Base-by-base conservation (phyloP, 2,797 vertebrate species). In the Tenualosa ilisha region DNA sequence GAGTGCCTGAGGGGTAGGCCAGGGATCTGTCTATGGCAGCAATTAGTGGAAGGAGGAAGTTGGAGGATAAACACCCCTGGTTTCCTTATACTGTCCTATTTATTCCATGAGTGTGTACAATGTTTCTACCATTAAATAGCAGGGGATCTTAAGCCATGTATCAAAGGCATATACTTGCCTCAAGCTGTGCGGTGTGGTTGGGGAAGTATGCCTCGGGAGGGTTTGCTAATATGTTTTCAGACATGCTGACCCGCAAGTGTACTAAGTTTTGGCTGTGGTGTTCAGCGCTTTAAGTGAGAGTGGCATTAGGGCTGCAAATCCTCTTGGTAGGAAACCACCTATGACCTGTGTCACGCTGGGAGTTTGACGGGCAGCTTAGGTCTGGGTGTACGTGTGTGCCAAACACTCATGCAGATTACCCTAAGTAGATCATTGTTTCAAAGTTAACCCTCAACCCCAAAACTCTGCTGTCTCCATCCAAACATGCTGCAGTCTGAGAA, bases 311-410 rank as follows among this genome's bases (percentile, higher is more conserved):
- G 59, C 85, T 85, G 53, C 86, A 87, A 88, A 91, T 93, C 92
- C 89, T 86, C 50, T 85, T 83, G 87, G 89, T 90, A 86, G 87
- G 87, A 93, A 88, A 72, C 89, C 90, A 92, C 89, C 93, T 93
- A 92, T 92, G 91, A 88, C 85, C 87, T 56, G 17, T 4, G 0
- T 83, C 90, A 88, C 79, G 88, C 89, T 90, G 89, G 37, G 2
- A 65, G 83, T 90, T 91, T 92, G 90, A 94, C 84, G 50, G 92
- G 84, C 89, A 51, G 88, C 89, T 89, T 86, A 24, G 86, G 84
- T 88, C 82, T 53, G 65, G 15, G 61, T 37, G 11, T 89, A 51
- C 37, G 22, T 87, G 82, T 87, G 83, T 88, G 85, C 83, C 90
- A 85, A 90, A 87, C 91, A 89, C 75, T 89, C 89, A 84, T 85